Evolutionary conservation across 2,888 invertebrate genomes (phyloP).

Genomic region (Macroteleia sp.): DNA sequence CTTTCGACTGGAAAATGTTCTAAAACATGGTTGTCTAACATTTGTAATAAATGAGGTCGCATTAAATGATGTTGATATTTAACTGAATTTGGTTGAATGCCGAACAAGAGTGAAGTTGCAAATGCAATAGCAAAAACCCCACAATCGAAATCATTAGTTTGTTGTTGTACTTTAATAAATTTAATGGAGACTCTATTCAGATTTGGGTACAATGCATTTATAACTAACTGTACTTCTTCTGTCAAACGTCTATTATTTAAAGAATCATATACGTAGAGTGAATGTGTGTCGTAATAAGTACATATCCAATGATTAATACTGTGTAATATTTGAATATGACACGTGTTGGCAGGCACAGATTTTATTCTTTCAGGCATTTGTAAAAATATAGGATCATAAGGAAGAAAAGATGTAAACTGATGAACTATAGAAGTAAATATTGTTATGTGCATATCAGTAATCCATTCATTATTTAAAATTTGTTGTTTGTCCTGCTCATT

Average conservation of each 20-base stretch:
- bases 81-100: conserved; percentile 10
- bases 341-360: background rate
- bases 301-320: conserved; percentile 3
- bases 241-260: background rate
- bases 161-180: conserved; percentile 15
- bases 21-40: background rate
- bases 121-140: conserved; percentile 18
- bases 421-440: too few relatives aligned
- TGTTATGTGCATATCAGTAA: too few relatives aligned
- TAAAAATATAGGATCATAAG: conserved; percentile 1
- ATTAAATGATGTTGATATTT: conserved; percentile 9
- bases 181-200: conserved; percentile 1
- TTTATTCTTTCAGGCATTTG: background rate
- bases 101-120: conserved; percentile 5
- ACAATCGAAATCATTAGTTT: conserved; percentile 9
- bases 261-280: conserved; percentile 20
- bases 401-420: too few relatives aligned
- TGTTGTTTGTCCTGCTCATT: too few relatives aligned
- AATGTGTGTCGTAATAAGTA: conserved; percentile 7
- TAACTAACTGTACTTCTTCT: conserved; percentile 1
- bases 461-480: too few relatives aligned
- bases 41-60: conserved; percentile 9
- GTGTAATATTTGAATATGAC: conserved; percentile 16
- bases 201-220: conserved; percentile 5
- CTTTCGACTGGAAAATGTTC: conserved; percentile 22